Evolutionary conservation across 2,888 invertebrate genomes (phyloP).

Genomic region (Myathropa florea): DNA sequence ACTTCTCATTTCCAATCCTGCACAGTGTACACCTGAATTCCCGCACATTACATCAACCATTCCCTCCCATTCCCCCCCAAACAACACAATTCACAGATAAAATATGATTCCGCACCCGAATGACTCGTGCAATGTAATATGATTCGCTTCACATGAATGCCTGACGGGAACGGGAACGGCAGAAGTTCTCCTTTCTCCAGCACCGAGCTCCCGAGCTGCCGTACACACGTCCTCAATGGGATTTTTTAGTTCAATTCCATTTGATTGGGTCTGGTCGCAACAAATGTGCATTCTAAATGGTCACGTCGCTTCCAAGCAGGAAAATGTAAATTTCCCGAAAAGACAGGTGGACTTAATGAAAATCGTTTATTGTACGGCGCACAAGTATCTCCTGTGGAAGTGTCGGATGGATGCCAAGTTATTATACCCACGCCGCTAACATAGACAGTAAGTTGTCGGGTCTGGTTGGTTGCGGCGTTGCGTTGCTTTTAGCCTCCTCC

Average conservation of each 20-base stretch:
- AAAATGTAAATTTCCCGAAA: conserved; percentile 69
- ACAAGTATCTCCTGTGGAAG: background rate
- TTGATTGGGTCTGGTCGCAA: conserved; percentile 41
- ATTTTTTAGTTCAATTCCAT: conserved; percentile 60
- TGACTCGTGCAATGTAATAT: conserved; percentile 48
- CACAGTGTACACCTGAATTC: too few relatives aligned
- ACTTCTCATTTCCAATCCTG: too few relatives aligned
- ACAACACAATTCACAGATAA: conserved; percentile 23
- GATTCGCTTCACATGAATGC: conserved; percentile 46
- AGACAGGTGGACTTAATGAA: conserved; percentile 69
- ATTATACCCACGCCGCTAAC: conserved; percentile 30
- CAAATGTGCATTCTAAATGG: conserved; percentile 56
- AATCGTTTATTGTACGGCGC: conserved; percentile 54
- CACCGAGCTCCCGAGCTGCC: background rate
- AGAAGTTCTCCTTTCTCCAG: background rate
- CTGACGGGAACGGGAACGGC: conserved; percentile 2
- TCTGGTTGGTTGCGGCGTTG: conserved; percentile 10
- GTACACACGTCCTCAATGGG: conserved; percentile 22
- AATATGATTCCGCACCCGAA: conserved; percentile 51
- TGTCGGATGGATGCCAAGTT: conserved; percentile 42
- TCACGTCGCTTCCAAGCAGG: conserved; percentile 54
- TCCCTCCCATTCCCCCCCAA: background rate
- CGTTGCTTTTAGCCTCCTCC: background rate
- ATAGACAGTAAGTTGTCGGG: conserved; percentile 56
- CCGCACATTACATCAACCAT: background rate